A percentile compares a stretch with the other conserved stretches of the same genome.
Evolutionary conservation across 2,888 invertebrate species (phyloP).

Genomic region (Rhogogaster chlorosoma): DNA sequence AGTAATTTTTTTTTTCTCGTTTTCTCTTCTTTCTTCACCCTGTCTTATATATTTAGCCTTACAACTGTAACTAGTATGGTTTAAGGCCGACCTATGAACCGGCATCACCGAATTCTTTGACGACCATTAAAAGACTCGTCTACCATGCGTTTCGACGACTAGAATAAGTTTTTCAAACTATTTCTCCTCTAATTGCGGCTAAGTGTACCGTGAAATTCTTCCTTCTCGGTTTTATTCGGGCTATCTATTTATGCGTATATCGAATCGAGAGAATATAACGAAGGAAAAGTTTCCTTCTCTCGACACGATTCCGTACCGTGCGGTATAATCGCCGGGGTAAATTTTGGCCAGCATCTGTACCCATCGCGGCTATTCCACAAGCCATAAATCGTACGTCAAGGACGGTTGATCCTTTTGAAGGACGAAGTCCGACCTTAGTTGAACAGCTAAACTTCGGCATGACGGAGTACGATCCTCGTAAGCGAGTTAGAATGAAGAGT

Average conservation of each 20-base stretch:
- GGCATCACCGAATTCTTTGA: not conserved
- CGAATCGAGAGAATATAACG: not conserved
- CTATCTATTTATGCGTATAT: not conserved
- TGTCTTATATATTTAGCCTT: not conserved
- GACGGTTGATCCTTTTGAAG: not conserved
- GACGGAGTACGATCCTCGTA: conserved; percentile 31
- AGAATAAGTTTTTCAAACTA: not conserved
- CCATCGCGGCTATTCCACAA: not conserved
- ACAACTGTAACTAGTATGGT: not conserved
- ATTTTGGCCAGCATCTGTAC: not conserved
- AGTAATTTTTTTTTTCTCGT: not conserved
- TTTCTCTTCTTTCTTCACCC: not conserved
- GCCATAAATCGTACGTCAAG: conserved; percentile 3
- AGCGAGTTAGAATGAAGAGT: conserved; percentile 26
- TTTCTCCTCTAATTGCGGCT: not conserved
- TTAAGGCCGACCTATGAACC: not conserved
- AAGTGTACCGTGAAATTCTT: not conserved
- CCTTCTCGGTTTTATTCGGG: not conserved
- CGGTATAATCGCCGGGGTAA: not conserved
- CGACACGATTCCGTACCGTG: not conserved
- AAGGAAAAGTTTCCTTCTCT: not conserved
- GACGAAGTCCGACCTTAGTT: not conserved
- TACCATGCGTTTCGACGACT: not conserved
- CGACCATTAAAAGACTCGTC: not conserved
- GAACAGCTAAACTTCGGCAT: not conserved